Evolutionary conservation across 2,797 vertebrate species (phyloP).

Genomic region (Glossophaga mutica): DNA sequence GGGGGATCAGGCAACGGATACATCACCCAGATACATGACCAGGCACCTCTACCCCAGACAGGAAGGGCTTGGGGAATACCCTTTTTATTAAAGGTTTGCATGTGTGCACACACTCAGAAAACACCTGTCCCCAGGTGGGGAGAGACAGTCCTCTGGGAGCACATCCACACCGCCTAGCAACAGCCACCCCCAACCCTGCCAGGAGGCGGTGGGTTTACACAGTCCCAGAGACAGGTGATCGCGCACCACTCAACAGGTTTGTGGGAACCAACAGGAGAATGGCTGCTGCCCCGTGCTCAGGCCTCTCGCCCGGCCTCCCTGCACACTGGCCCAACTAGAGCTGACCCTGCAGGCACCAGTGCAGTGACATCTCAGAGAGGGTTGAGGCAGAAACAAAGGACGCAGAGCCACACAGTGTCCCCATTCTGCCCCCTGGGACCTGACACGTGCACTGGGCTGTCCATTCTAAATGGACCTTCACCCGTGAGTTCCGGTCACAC

Average conservation of each 20-base stretch:
- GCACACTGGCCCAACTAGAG: neutral
- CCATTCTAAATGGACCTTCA: neutral
- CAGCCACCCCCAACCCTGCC: neutral
- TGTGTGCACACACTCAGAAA: too few species aligned
- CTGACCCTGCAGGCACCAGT: rapidly evolving
- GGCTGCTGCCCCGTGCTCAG: neutral
- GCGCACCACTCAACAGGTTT: neutral
- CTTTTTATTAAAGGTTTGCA: rapidly evolving
- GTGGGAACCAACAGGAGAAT: neutral
- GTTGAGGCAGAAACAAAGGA: neutral
- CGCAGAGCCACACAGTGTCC: rapidly evolving
- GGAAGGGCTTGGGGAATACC: neutral
- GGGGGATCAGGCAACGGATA: neutral
- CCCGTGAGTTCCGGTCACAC: neutral
- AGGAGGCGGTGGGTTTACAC: neutral
- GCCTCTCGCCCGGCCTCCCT: rapidly evolving
- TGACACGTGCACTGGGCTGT: rapidly evolving
- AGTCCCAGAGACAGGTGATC: rapidly evolving
- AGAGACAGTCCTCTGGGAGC: neutral
- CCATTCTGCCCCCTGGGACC: neutral
- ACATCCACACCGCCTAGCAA: rapidly evolving
- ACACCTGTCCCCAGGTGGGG: neutral
- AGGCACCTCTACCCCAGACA: too few species aligned
- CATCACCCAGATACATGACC: too few species aligned
- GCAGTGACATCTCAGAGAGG: too few species aligned